These are phyloP conservation scores for Tenebrio molitor DNA, from an alignment of 1,140 invertebrate species.

Conservation along the genomic window DNA sequence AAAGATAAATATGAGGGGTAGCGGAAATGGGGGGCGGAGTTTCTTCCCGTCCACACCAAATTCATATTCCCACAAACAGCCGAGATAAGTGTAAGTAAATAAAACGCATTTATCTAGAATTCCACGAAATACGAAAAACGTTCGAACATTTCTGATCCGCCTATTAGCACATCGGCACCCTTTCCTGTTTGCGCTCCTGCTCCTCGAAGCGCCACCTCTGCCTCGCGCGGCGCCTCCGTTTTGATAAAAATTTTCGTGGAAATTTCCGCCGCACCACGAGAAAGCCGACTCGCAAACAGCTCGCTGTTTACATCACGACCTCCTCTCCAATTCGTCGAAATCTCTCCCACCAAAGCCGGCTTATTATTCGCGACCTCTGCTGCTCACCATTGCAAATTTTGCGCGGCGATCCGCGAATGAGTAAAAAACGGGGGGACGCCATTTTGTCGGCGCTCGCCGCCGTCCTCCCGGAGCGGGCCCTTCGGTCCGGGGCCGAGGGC, in stretches of 20 bases:
- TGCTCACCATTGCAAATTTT: constrained; percentile 46
- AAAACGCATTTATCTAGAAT: constrained; percentile 21
- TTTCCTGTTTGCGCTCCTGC: not conserved
- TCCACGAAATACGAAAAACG: constrained; percentile 20
- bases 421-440: constrained; percentile 45
- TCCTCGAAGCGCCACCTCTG: constrained; percentile 4
- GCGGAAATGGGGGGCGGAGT: constrained; percentile 43
- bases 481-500: not conserved
- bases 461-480: not conserved
- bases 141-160: constrained; percentile 5
- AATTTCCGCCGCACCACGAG: not conserved
- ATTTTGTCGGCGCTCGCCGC: constrained; percentile 38
- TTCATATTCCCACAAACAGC: constrained; percentile 39
- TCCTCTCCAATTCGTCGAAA: constrained; percentile 37
- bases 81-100: constrained; percentile 33
- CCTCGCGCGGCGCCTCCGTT: not conserved
- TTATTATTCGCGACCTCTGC: constrained; percentile 31
- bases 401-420: constrained; percentile 35
- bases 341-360: constrained; percentile 36
- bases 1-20: constrained; percentile 43
- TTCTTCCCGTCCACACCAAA: constrained; percentile 40
- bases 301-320: constrained; percentile 16
- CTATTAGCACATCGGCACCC: not conserved
- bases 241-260: constrained; percentile 13
- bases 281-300: constrained; percentile 19